phyloP scores from a whole-genome alignment of 2,113 vertebrate genomes.

The Burhinus bistriatus region DNA sequence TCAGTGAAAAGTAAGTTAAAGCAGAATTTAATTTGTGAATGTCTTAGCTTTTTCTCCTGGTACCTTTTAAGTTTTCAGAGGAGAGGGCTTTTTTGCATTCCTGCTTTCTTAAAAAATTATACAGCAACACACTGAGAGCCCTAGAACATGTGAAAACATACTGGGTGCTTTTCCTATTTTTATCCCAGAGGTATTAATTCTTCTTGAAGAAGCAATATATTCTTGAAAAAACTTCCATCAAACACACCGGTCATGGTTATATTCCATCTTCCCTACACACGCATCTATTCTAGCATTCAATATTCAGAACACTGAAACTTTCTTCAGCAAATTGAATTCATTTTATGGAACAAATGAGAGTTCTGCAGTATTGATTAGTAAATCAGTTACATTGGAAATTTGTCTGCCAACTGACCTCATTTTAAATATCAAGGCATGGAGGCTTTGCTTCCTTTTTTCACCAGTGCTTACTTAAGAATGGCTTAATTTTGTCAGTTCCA shows the following conservation, averaged over 20 bases:
- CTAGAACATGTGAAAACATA: not conserved
- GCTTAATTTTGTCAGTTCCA: not conserved
- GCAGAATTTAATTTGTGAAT: not conserved
- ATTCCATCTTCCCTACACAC: not conserved
- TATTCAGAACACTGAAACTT: not conserved
- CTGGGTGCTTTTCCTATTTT: not conserved
- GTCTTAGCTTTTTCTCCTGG: not conserved
- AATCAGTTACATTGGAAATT: not conserved
- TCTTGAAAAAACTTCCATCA: not conserved
- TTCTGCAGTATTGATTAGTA: not conserved
- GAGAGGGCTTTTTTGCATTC: not conserved
- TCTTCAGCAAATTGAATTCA: not conserved
- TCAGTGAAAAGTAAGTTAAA: not conserved
- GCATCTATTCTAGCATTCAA: not conserved
- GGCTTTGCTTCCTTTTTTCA: not conserved
- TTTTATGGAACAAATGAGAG: not conserved
- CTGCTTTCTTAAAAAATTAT: not conserved
- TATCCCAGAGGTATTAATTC: not conserved
- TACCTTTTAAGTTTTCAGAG: not conserved
- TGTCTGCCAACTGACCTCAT: not conserved
- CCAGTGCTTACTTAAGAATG: not conserved
- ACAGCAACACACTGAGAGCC: accelerated
- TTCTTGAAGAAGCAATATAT: not conserved
- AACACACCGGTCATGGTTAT: not conserved
- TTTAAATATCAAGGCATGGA: not conserved